Evolutionary conservation across 2,888 invertebrate genomes (phyloP).

Genomic region (Pachliopta kotzebuea): DNA sequence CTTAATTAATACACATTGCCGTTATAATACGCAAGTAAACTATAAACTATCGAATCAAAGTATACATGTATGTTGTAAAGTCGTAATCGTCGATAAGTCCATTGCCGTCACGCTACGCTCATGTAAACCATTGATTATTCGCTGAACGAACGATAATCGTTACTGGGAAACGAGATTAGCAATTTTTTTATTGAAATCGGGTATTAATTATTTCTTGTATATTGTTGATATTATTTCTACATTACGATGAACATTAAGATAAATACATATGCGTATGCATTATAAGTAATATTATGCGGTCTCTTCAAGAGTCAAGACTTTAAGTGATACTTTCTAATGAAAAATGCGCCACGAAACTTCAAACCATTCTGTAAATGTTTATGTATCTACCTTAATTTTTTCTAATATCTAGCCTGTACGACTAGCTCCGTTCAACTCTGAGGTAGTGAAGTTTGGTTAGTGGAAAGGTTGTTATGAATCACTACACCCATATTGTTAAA

Average conservation of each 20-base stretch:
- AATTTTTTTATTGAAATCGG: slow-evolving; percentile 24
- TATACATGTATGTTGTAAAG: not conserved
- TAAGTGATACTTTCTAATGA: no score
- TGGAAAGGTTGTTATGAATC: no score
- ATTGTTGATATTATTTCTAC: slow-evolving; percentile 9
- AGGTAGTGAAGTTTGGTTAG: no score
- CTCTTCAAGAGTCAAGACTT: no score
- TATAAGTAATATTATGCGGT: no score
- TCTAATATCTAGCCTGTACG: no score
- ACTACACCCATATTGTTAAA: no score
- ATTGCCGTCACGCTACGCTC: not conserved
- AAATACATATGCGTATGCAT: not conserved
- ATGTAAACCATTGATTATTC: slow-evolving; percentile 25
- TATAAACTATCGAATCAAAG: not conserved
- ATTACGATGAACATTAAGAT: slow-evolving; percentile 4
- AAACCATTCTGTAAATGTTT: no score
- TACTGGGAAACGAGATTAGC: slow-evolving; percentile 35
- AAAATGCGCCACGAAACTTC: no score
- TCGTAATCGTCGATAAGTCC: not conserved
- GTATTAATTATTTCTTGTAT: slow-evolving; percentile 8
- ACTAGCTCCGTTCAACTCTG: no score
- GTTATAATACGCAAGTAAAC: not conserved
- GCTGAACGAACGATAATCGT: slow-evolving; percentile 32
- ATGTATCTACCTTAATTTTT: no score
- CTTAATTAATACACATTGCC: slow-evolving; percentile 4